phyloP scores from a whole-genome alignment of 2,113 vertebrate genomes.

The Varanus komodoensis region DNA sequence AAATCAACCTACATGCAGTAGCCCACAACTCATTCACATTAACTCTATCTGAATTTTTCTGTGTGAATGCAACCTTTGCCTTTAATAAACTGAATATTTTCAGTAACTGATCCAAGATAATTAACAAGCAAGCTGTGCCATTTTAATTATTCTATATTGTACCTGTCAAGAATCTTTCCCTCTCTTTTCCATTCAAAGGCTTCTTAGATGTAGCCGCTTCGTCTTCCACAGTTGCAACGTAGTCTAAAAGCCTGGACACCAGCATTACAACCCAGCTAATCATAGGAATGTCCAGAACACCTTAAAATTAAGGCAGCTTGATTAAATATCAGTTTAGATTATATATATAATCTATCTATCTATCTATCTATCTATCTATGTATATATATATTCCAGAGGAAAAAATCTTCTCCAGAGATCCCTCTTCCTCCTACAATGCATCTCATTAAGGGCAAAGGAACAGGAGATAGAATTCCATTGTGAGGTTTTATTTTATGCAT shows the following conservation, averaged over 20 bases:
- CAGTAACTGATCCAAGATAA: neutral
- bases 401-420: neutral
- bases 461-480: slow-evolving; percentile 39
- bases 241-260: slow-evolving; percentile 95
- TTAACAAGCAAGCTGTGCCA: neutral
- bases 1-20: neutral
- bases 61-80: too few species aligned
- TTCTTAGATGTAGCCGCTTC: slow-evolving; percentile 94
- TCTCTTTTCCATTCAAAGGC: slow-evolving; percentile 92
- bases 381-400: neutral
- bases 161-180: slow-evolving; percentile 92
- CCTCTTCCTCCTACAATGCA: slow-evolving; percentile 58
- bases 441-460: slow-evolving; percentile 69
- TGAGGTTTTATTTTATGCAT: neutral
- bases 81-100: neutral
- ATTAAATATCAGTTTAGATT: neutral
- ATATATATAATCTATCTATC: too few species aligned
- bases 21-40: neutral
- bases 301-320: slow-evolving; percentile 67
- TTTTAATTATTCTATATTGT: slow-evolving; percentile 23
- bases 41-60: neutral
- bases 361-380: too few species aligned
- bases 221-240: slow-evolving; percentile 96
- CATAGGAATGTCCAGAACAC: slow-evolving; percentile 97
- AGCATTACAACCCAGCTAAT: slow-evolving; percentile 99